Base-by-base conservation (phyloP, 2,113 vertebrate species). In the Callaeas wilsoni region DNA sequence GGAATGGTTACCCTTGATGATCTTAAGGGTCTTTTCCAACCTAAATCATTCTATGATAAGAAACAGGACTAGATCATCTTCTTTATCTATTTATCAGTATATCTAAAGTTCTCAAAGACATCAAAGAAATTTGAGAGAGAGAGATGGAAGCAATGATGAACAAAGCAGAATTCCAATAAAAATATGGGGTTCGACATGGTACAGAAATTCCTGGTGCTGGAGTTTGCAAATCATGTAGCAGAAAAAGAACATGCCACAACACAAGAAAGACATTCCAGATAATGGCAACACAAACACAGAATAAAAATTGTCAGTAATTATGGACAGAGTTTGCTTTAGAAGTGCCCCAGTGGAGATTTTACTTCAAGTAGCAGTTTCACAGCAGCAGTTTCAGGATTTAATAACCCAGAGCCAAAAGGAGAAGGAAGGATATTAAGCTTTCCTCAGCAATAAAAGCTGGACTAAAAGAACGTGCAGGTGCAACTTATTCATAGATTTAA, bases 131-230 rank as follows among this genome's bases (percentile, higher is more conserved):
- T 71, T 35, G 20, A 47, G 26, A 53, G 39, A 37, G 8, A 39
- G 29, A 60, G 20, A 39, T 18, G 13, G 39, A 57, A 63, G 10
- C 9, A 73, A 44, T 42, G 12, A 23, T 37, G 7, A 85, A 52
- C 17, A 63, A 64, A 87, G n/a, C 9, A 62, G 42, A 56, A 65
- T 41, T 75, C 35, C 46, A 65, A 41, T 42, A 42, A 46, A 52
- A 85, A 56, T 26, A 64, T 0, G 2, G 26, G 1, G 3, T 30
- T 74, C 59, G 5, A 7, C 6, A 25, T 3, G 4, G 22, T 29
- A 44, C 11, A 42, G 39, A 47, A 92, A 69, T 69, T 69, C 18
- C 46, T 62, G 17, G 6, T 59, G 12, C 13, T 26, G 16, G 33
- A 70, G 23, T 52, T 42, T 57, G 22, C 26, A 63, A n/a, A 23